Conservation (phyloP, 64 coral and sea anemone genomes). For the Montipora foliosa region DNA sequence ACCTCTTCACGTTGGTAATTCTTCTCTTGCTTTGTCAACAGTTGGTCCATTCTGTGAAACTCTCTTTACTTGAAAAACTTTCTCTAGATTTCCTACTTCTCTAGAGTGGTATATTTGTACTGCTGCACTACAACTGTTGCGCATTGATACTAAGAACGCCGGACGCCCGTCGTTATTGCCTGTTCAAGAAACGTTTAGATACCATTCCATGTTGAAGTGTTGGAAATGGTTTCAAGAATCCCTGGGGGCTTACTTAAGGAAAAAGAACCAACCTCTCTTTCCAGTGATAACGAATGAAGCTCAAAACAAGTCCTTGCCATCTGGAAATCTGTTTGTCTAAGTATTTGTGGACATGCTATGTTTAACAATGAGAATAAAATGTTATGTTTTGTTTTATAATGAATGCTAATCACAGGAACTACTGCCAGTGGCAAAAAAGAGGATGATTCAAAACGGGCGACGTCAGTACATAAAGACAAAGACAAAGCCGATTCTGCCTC, state of each 20-base stretch:
- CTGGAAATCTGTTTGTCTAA: not conserved
- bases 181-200: not conserved
- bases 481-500: constrained; percentile 8
- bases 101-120: no score
- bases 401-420: constrained; percentile 90
- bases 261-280: not conserved
- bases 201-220: not conserved
- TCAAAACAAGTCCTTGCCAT: not conserved
- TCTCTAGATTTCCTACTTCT: not conserved
- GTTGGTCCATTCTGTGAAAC: not conserved
- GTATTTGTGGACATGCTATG: not conserved
- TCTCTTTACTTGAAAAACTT: not conserved
- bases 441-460: constrained; percentile 42
- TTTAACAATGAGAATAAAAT: constrained; percentile 13
- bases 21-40: not conserved
- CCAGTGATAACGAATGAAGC: not conserved
- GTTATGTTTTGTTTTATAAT: constrained; percentile 87
- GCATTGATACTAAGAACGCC: not conserved
- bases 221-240: not conserved
- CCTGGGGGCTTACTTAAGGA: not conserved
- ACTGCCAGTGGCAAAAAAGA: constrained; percentile 79
- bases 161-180: not conserved
- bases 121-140: no score
- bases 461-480: not conserved
- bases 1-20: not conserved